Conservation (phyloP, 2,888 invertebrate genomes). For the Hermodice carunculata region DNA sequence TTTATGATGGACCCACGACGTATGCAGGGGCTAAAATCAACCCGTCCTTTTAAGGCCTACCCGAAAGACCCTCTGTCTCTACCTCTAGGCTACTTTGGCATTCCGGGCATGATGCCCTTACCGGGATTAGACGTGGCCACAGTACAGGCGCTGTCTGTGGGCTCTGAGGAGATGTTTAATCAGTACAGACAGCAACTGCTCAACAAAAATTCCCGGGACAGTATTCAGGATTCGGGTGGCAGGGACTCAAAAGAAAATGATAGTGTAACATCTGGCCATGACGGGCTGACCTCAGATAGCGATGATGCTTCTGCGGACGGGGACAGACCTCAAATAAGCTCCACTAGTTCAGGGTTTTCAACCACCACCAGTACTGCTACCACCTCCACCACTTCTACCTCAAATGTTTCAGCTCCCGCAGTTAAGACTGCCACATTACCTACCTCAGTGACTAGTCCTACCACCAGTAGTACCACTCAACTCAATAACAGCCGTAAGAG, state of each 20-base stretch:
- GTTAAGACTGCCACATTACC: background rate
- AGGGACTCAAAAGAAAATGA: no score
- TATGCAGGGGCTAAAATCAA: conserved; percentile 21
- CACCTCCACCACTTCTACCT: background rate
- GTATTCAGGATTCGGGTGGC: no score
- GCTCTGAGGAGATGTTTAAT: conserved; percentile 56
- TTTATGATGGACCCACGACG: conserved; percentile 18
- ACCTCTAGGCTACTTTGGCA: conserved; percentile 69
- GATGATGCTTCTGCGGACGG: no score
- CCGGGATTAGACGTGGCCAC: conserved; percentile 50
- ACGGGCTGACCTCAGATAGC: no score
- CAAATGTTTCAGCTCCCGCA: background rate
- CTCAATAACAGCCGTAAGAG: conserved; percentile 43
- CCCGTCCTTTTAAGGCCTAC: conserved; percentile 74
- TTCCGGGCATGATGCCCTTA: conserved; percentile 51
- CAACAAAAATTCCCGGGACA: no score
- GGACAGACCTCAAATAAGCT: no score
- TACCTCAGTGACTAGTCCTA: background rate
- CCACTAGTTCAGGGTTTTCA: no score
- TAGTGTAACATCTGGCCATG: no score
- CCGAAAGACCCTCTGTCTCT: conserved; percentile 79
- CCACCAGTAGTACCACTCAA: background rate
- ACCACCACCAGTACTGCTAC: background rate
- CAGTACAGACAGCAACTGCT: conserved; percentile 58
- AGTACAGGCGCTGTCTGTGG: conserved; percentile 45